Evolutionary conservation across 2,797 vertebrate species (phyloP).

Genomic region (Caiman crocodilus): DNA sequence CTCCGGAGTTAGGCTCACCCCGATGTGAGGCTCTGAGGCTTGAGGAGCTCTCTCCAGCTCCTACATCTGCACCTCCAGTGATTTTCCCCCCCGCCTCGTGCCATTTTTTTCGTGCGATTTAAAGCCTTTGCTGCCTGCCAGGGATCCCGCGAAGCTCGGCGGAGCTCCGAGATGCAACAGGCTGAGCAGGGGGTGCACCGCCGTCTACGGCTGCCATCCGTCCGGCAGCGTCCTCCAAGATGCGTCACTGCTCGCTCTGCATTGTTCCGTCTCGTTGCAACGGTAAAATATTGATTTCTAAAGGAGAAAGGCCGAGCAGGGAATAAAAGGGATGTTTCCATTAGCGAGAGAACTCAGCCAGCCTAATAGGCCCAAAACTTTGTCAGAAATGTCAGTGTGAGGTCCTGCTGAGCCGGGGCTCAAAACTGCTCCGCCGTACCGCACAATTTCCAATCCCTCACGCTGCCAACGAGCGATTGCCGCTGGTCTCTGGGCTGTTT

Average conservation of each 20-base stretch:
- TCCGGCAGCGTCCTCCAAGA: too few species aligned
- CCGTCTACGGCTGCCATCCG: too few species aligned
- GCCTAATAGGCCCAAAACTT: background rate
- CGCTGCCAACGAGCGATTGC: accelerated
- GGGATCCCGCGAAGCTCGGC: background rate
- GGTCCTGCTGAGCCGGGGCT: background rate
- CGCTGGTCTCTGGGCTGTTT: accelerated
- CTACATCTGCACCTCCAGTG: background rate
- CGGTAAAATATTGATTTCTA: accelerated
- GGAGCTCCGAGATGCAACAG: too few species aligned
- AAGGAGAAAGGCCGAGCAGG: background rate
- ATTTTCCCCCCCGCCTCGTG: background rate
- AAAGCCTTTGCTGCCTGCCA: background rate
- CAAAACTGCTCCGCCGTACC: background rate
- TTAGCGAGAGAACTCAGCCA: accelerated
- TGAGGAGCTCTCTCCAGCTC: background rate
- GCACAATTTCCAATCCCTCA: background rate
- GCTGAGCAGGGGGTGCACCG: too few species aligned
- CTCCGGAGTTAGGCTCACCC: background rate
- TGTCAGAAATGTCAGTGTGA: background rate
- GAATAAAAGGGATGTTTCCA: accelerated
- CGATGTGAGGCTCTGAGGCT: background rate
- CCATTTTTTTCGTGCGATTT: background rate
- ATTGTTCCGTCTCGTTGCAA: background rate
- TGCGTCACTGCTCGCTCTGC: accelerated